Evolutionary conservation across 2,113 vertebrate species (phyloP).

Genomic region (Lanius ludovicianus): DNA sequence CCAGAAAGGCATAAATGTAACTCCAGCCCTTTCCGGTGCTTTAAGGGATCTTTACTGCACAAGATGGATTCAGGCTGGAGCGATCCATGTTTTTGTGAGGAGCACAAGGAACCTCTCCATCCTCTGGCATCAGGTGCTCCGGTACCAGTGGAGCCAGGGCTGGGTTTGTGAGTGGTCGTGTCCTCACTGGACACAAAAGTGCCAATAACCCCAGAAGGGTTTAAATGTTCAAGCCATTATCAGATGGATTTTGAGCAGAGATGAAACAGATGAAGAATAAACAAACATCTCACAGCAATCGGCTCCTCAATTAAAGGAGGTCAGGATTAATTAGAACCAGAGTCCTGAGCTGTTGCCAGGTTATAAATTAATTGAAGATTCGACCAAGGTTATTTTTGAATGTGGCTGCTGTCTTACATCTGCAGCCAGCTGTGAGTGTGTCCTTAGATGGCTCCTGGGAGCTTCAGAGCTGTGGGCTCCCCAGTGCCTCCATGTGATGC

Average conservation of each 20-base stretch:
- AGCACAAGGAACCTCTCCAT: background rate
- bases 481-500: fast-evolving
- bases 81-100: background rate
- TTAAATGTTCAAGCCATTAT: background rate
- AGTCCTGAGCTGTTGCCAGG: background rate
- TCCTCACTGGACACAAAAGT: background rate
- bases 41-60: background rate
- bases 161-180: fast-evolving
- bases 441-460: background rate
- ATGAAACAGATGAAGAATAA: background rate
- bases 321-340: background rate
- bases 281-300: background rate
- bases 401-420: background rate
- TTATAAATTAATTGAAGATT: conserved; percentile 1
- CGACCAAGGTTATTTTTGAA: background rate
- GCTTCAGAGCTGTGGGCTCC: background rate
- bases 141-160: background rate
- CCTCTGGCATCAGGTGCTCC: fast-evolving
- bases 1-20: background rate
- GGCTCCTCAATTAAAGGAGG: background rate
- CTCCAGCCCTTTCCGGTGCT: background rate
- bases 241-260: background rate
- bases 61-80: background rate
- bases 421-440: conserved; percentile 19
- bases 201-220: background rate